Base-by-base conservation (phyloP, 2,797 vertebrate genomes). In the Macropodus opercularis region DNA sequence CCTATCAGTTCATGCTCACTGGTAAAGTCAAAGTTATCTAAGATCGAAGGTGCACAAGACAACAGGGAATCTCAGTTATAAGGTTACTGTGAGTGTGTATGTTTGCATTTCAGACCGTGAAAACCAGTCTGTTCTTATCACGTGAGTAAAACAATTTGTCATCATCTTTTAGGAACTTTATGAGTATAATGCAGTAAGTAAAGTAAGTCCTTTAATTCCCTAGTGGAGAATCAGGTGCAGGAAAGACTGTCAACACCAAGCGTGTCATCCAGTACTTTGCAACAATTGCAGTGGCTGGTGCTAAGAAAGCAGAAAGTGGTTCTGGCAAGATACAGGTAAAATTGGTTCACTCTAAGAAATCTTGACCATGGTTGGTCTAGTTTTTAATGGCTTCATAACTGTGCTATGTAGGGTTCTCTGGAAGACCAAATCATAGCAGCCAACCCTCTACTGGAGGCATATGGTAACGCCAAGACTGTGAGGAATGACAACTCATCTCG, bases 401-500 rank as follows among this genome's bases (percentile, higher is more conserved):
- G 44, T 15, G 59, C 3, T 36, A 1, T 60, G 17, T 17, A 94
- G 95, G 95, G 94, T 18, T 96, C 93, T 0, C 90, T 93, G 72
- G 92, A 94, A 58, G 89, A 94, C 86, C 93, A 93, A 87, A 89
- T 92, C 82, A 92, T 91, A 78, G 91, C 91, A 1, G 90, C 89
- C 52, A 96, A 96, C 77, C 94, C 94, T 8, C 77, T 96, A 40
- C 84, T 96, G 69, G 94, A 96, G 65, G 94, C 95, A 6, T 96
- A 95, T 40, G 92, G 93, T 84, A 94, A 95, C 0, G 94, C 94
- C 79, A 95, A 95, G 83, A 96, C 94, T 0, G 92, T 96, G 86
- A 95, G 94, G 77, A 95, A 95, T 0, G 94, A 95, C 89, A 95
- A 95, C 81, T 95, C 94, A 6, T 95, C 94, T 10, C 93, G 78